Evolutionary conservation across 2,113 vertebrate species (phyloP).

Genomic region (Semicossyphus pulcher): DNA sequence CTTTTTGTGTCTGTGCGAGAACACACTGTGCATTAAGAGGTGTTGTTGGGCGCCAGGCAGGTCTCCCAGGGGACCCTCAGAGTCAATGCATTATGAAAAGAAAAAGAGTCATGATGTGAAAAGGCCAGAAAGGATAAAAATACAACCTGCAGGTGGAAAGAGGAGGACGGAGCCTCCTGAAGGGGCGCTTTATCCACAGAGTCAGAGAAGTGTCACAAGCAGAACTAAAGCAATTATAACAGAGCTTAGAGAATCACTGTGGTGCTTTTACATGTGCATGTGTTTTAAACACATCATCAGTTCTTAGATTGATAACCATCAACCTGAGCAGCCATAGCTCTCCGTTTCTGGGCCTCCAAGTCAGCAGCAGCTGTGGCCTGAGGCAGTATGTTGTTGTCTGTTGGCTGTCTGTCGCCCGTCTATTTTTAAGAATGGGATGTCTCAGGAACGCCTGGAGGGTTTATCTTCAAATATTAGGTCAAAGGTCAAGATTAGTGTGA

Average conservation of each 20-base stretch:
- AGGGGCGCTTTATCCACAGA: background rate
- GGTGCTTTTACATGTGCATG: background rate
- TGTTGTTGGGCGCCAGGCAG: conserved; percentile 51
- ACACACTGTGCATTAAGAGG: conserved; percentile 44
- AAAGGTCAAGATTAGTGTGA: no score
- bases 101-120: conserved; percentile 18
- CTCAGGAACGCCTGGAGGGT: no score
- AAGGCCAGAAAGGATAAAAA: conserved; percentile 43
- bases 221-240: background rate
- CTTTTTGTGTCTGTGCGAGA: conserved; percentile 10
- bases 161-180: background rate
- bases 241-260: background rate
- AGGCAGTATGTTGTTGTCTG: background rate
- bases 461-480: background rate
- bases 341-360: no score
- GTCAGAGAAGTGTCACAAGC: conserved; percentile 5
- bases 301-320: background rate
- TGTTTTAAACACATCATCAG: background rate
- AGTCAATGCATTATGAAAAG: conserved; percentile 43
- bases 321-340: no score
- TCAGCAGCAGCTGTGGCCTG: background rate
- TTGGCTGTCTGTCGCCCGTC: background rate
- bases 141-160: conserved; percentile 20
- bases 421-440: no score
- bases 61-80: conserved; percentile 50